Evolutionary conservation across 1,140 invertebrate genomes (phyloP).

Genomic region (Pogonomyrmex californicus): DNA sequence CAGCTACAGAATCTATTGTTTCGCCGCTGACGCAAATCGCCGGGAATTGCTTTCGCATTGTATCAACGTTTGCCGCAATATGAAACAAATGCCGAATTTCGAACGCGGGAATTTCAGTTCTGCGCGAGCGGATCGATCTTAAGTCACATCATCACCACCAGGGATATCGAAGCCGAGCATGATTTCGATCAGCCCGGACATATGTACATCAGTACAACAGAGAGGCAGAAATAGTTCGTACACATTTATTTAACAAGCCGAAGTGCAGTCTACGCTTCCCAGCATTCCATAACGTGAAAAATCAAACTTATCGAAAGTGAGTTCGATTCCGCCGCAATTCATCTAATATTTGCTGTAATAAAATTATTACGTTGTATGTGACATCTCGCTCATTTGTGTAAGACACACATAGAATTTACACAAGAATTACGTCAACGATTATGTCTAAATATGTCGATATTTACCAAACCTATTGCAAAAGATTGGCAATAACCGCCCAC

Average conservation of each 20-base stretch:
- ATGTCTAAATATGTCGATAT: not conserved
- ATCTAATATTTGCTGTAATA: not conserved
- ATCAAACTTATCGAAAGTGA: not conserved
- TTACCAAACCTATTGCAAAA: not conserved
- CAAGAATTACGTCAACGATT: not conserved
- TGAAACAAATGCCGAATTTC: constrained; percentile 64
- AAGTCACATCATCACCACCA: not conserved
- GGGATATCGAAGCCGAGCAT: not conserved
- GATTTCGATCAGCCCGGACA: not conserved
- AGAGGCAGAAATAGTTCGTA: not conserved
- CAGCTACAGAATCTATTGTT: constrained; percentile 73
- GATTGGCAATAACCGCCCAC: not conserved
- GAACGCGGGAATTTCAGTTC: not conserved
- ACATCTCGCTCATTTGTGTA: not conserved
- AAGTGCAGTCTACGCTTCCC: not conserved
- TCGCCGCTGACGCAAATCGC: constrained; percentile 70
- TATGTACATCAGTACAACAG: not conserved
- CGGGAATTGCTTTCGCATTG: constrained; percentile 61
- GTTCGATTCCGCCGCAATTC: not conserved
- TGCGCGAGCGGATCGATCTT: constrained; percentile 41
- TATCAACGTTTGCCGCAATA: constrained; percentile 65
- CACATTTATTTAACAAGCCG: not conserved
- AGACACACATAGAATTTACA: not conserved
- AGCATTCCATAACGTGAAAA: not conserved
- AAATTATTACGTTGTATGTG: not conserved